Percentiles rank a stretch among this genome's conserved stretches.
Evolutionary conservation across 2,888 invertebrate genomes (phyloP).

Genomic region (Conchocele bisecta): DNA sequence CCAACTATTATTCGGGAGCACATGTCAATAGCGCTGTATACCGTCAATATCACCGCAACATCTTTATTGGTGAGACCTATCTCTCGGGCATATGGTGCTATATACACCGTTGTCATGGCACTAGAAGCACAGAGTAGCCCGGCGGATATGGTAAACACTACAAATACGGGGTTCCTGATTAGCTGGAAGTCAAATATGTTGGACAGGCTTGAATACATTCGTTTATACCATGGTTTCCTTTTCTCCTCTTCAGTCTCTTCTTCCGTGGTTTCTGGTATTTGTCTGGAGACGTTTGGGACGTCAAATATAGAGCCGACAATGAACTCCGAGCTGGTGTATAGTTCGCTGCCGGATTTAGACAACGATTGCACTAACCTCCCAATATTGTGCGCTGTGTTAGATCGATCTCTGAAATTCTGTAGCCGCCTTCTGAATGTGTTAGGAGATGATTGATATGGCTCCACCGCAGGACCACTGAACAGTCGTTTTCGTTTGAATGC

Average conservation of each 20-base stretch:
- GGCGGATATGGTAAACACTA: slow-evolving; percentile 20
- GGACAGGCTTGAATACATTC: no score
- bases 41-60: slow-evolving; percentile 38
- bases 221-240: no score
- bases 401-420: no score
- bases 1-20: slow-evolving; percentile 39
- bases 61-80: slow-evolving; percentile 27
- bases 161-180: slow-evolving; percentile 44
- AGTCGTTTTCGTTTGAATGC: no score
- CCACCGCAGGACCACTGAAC: no score
- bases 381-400: no score
- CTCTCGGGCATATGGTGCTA: slow-evolving; percentile 54
- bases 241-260: background rate
- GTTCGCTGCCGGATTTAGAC: background rate
- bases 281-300: background rate
- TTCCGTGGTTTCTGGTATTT: background rate
- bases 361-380: no score
- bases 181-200: slow-evolving; percentile 38
- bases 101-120: slow-evolving; percentile 36
- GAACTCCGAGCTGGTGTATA: background rate
- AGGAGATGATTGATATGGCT: no score
- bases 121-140: slow-evolving; percentile 38
- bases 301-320: background rate
- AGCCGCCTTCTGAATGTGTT: no score
- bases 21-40: slow-evolving; percentile 43